Evolutionary conservation across 92 coral and sea anemone species (phyloP).

Genomic region (Porites cylindrica): DNA sequence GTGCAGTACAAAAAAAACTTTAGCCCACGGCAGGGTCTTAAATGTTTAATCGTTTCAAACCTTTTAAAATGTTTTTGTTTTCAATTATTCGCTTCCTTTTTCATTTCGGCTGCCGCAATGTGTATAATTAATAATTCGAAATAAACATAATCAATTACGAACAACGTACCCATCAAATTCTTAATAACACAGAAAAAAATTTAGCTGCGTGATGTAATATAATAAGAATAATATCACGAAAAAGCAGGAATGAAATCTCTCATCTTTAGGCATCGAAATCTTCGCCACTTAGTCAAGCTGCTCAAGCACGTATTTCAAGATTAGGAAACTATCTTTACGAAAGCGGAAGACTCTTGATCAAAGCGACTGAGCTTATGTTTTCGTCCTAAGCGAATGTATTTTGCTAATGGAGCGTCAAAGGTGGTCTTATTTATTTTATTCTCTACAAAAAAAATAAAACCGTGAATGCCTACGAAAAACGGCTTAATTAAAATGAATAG

Average conservation of each 20-base stretch:
- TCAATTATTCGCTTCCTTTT: neutral
- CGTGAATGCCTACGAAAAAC: neutral
- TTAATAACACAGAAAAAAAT: neutral
- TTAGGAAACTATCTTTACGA: neutral
- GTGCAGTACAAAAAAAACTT: neutral
- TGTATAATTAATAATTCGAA: neutral
- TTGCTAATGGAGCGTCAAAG: neutral
- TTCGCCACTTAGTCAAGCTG: neutral
- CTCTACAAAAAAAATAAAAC: constrained; percentile 3
- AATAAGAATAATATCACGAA: neutral
- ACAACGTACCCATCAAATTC: neutral
- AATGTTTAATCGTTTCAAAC: neutral
- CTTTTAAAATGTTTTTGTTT: constrained; percentile 20
- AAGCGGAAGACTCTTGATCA: neutral
- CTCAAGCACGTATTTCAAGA: neutral
- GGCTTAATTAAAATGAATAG: neutral
- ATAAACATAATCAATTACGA: neutral
- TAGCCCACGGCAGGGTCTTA: constrained; percentile 6
- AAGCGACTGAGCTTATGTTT: neutral
- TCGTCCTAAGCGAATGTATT: neutral
- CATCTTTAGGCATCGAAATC: too few relatives aligned
- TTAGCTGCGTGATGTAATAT: neutral
- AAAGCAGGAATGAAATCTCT: neutral
- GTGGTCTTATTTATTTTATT: neutral
- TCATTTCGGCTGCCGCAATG: neutral